phyloP scores from a whole-genome alignment of 2,888 invertebrate species.

The Timandra comae region DNA sequence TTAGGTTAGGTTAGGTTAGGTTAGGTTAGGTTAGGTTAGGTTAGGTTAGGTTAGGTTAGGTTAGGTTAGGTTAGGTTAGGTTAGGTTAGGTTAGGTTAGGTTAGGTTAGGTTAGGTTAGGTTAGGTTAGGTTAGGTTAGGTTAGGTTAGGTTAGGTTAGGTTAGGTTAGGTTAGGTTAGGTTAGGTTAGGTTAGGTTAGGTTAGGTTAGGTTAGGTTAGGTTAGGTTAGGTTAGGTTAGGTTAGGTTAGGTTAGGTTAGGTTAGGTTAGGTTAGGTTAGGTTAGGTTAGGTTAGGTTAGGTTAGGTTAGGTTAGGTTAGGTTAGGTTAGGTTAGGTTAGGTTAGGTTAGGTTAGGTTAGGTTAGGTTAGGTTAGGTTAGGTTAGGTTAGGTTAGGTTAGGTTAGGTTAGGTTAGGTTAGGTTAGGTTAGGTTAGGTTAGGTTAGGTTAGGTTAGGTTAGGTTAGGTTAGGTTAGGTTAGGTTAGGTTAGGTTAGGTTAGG shows the following conservation, averaged over 20 bases:
- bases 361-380: background rate
- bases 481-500: background rate
- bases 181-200: background rate
- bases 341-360: background rate
- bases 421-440: background rate
- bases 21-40: background rate
- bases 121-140: background rate
- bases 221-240: background rate
- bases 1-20: background rate
- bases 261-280: background rate
- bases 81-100: background rate
- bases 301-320: background rate
- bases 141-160: background rate
- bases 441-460: background rate
- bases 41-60: background rate
- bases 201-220: background rate
- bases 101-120: background rate
- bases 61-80: background rate
- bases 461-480: background rate
- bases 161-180: background rate
- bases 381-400: background rate
- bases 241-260: background rate
- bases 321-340: background rate
- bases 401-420: background rate
- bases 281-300: background rate